Evolutionary conservation across 2,113 vertebrate species (phyloP).

Genomic region (Neogale vison): DNA sequence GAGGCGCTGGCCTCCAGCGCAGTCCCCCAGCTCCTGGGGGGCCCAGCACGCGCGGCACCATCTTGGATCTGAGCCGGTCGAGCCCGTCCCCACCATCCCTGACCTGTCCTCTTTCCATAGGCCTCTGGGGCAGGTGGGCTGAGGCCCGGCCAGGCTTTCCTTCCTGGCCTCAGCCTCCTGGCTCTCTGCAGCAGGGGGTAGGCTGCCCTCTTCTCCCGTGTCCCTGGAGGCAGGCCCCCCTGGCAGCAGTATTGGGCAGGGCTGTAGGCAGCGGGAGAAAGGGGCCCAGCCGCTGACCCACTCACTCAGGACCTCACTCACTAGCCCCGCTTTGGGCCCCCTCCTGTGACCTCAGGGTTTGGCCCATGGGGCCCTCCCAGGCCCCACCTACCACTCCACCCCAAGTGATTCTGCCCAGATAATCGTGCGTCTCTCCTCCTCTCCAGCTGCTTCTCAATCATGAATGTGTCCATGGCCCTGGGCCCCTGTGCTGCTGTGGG

Average conservation of each 20-base stretch:
- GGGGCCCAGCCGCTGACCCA: slow-evolving; percentile 79
- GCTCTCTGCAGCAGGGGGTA: slow-evolving; percentile 19
- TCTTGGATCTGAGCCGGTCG: slow-evolving; percentile 87
- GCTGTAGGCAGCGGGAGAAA: slow-evolving; percentile 71
- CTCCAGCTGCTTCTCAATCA: slow-evolving; percentile 76
- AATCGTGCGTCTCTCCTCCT: slow-evolving; percentile 70
- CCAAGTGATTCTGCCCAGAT: slow-evolving; percentile 68
- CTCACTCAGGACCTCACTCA: slow-evolving; percentile 82
- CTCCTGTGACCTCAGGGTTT: slow-evolving; percentile 81
- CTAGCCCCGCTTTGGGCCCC: slow-evolving; percentile 76
- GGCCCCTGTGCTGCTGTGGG: slow-evolving; percentile 62
- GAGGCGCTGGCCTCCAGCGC: slow-evolving; percentile 83
- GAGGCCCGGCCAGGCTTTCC: slow-evolving; percentile 47
- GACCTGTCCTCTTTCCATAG: slow-evolving; percentile 63
- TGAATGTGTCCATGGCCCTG: slow-evolving; percentile 62
- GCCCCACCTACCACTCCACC: slow-evolving; percentile 14
- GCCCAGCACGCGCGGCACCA: slow-evolving; percentile 74
- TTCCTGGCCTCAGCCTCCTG: slow-evolving; percentile 48
- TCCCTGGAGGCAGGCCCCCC: slow-evolving; percentile 40
- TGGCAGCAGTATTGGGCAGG: slow-evolving; percentile 72
- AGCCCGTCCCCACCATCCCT: slow-evolving; percentile 89
- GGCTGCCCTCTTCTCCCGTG: slow-evolving; percentile 41
- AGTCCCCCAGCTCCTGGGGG: slow-evolving; percentile 84
- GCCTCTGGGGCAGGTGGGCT: slow-evolving; percentile 70
- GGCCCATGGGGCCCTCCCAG: slow-evolving; percentile 73